Base-by-base conservation (phyloP, 2,113 vertebrate genomes). In the Lates calcarifer region DNA sequence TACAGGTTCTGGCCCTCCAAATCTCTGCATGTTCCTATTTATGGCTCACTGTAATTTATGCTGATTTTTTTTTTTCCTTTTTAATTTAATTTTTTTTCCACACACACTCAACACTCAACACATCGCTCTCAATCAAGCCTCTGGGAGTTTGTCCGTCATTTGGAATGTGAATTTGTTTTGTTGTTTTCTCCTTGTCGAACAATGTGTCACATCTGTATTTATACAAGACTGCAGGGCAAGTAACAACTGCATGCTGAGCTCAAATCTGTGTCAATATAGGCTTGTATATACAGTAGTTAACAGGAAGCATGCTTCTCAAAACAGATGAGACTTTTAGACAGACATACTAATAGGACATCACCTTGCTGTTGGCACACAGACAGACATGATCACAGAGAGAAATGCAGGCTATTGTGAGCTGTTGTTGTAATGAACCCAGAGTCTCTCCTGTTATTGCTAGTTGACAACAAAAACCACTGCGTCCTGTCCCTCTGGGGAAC, bases 11-110 rank as follows among this genome's bases (percentile, higher is more conserved):
- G 41, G 62, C 66, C 65, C 62, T 80, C 60, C 17, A 82, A 88
- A 80, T 89, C 72, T 89, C 71, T 89, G 92, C 90, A 89, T 91
- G 91, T 86, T 79, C 62, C 53, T 80, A 18, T 83, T 90, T 81
- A 76, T 56, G 53, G 66, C 79, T 86, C 85, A 86, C 84, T 68
- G 66, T 85, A 83, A 91, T 90, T 79, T 75, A 72, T 55, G 66
- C 84, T 62, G 62, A 88, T 90, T 57, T 65, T 51, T 56, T 37
- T 75, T 58, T 29, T 51, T 72, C 45, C 0, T 76, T 76, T 15
- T 33, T 51, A 3, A 17, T 29, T 78, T 45, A 18, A 33, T 41
- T 49, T 31, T 63, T 66, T 22, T 29, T 9, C 29, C 64, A 68
- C 77, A 75, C 84, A 57, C 61, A 29, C 64, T 58, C 82, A 83